Evolutionary conservation across 2,888 invertebrate genomes (phyloP).

Genomic region (Hermaeophaga mercurialis): DNA sequence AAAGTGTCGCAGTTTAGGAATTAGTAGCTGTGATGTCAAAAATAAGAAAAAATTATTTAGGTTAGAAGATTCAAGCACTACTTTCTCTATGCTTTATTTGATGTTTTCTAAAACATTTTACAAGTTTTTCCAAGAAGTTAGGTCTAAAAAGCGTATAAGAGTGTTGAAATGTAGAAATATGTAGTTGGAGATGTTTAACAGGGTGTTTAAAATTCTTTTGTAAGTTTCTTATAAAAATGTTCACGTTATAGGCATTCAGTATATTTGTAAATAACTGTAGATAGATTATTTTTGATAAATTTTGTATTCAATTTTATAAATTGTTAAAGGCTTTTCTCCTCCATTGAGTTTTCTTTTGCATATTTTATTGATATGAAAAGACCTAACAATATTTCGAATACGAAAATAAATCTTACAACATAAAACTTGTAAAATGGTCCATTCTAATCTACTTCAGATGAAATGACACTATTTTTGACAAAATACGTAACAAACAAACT

Average conservation of each 20-base stretch:
- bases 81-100: slow-evolving; percentile 31
- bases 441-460: slow-evolving; percentile 33
- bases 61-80: slow-evolving; percentile 41
- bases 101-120: slow-evolving; percentile 20
- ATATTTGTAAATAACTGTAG: slow-evolving; percentile 37
- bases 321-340: slow-evolving; percentile 28
- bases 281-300: slow-evolving; percentile 32
- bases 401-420: slow-evolving; percentile 1
- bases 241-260: slow-evolving; percentile 27
- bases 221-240: slow-evolving; percentile 16
- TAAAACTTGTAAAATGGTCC: slow-evolving; percentile 27
- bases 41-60: slow-evolving; percentile 45
- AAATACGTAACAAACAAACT: slow-evolving; percentile 48
- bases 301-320: slow-evolving; percentile 25
- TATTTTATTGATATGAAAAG: slow-evolving; percentile 26
- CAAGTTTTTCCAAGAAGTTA: slow-evolving; percentile 27
- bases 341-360: slow-evolving; percentile 26
- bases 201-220: slow-evolving; percentile 27
- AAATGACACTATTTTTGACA: slow-evolving; percentile 55
- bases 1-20: slow-evolving; percentile 50
- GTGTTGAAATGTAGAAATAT: slow-evolving; percentile 20
- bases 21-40: slow-evolving; percentile 55
- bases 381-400: slow-evolving; percentile 19
- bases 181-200: slow-evolving; percentile 21
- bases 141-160: slow-evolving; percentile 24